Base-by-base conservation (phyloP, 2,113 vertebrate genomes). In the Tamias sibiricus region DNA sequence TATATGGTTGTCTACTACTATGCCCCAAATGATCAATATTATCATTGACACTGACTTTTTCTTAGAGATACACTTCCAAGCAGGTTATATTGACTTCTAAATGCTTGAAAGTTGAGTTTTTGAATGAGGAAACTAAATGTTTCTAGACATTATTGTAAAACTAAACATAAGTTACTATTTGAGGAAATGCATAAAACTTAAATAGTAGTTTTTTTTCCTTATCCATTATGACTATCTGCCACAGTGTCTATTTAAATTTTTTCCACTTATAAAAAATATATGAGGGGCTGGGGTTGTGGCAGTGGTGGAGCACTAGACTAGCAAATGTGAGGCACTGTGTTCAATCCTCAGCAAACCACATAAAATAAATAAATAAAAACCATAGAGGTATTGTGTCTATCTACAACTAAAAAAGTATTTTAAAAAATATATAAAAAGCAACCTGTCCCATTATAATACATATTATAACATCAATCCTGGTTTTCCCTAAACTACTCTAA, bases 401-500 rank as follows among this genome's bases (percentile, higher is more conserved):
- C 47, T 49, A 49, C 12, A 49, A 49, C 47, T 49, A 49, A 49
- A 49, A 49, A 49, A 49, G n/a, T n/a, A n/a, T 13, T 49, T 49
- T 2, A 47, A 49, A 76, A 93, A 44, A 42, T n/a, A 74, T 42
- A 86, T 19, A 6, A 87, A 89, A 92, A 87, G 66, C 19, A 88
- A 40, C 14, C 19, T 87, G 22, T 44, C 22, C 30, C 57, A 42
- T 69, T 90, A 59, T 35, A 80, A 44, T 20, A 90, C 3, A 79
- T 1, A 80, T 6, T 79, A 47, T 69, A 77, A 95, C 22, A 74
- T 71, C 16, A 77, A 71, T 92, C 30, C 83, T 91, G 42, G 83
- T 80, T 95, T 75, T 62, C 35, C 40, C 28, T 95, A 71, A 95
- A 82, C 80, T 95, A 79, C 69, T 84, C 54, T 94, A 68, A 87